These are phyloP conservation scores for Plagodis pulveraria DNA, from an alignment of 2,888 invertebrate genomes.

Conservation along the genomic window DNA sequence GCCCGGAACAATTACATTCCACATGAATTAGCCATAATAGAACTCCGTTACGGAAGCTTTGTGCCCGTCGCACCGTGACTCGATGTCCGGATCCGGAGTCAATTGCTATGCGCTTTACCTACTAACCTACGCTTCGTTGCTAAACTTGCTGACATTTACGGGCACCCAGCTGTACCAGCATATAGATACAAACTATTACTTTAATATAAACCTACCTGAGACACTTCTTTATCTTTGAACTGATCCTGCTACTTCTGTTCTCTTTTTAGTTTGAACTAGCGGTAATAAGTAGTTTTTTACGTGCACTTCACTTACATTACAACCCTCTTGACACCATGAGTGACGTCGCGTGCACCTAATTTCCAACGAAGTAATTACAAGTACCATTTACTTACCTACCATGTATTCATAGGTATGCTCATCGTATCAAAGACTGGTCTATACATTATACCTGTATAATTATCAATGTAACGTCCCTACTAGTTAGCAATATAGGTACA, in stretches of 20 bases:
- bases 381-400: constrained; percentile 9
- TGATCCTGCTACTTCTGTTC: too few species aligned
- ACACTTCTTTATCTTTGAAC: too few species aligned
- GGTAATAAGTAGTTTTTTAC: too few species aligned
- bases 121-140: constrained; percentile 35
- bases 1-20: constrained; percentile 79
- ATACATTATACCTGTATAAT: too few species aligned
- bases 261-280: too few species aligned
- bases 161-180: background rate
- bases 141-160: background rate
- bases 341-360: constrained; percentile 75
- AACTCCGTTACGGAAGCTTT: constrained; percentile 72
- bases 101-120: constrained; percentile 55
- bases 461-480: too few species aligned
- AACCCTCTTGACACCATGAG: constrained; percentile 43
- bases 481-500: too few species aligned
- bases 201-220: too few species aligned
- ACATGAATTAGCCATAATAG: constrained; percentile 79
- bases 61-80: constrained; percentile 68
- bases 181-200: too few species aligned
- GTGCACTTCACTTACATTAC: background rate
- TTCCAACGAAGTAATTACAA: constrained; percentile 52
- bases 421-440: constrained; percentile 10
- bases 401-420: constrained; percentile 5
- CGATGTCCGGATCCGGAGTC: constrained; percentile 65